Base-by-base conservation (phyloP, 2,888 invertebrate genomes). In the Drosophila sordidula region DNA sequence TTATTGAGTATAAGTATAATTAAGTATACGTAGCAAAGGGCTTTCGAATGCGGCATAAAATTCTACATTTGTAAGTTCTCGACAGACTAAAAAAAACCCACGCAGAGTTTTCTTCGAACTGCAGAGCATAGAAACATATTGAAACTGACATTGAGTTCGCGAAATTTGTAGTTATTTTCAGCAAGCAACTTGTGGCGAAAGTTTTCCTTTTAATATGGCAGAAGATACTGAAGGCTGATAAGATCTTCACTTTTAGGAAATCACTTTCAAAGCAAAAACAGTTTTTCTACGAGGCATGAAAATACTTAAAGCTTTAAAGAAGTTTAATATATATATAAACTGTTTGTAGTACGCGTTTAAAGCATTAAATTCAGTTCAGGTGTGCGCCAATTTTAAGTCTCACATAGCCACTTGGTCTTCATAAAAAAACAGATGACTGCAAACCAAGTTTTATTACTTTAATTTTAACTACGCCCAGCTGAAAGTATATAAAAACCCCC, bases 391-490 rank as follows among this genome's bases (percentile, higher is more conserved):
- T 22, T 3, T 22, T 22, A 22, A 22, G 22, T 22, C 22, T 18
- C 3, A 36, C 16, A 41, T 32, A 26, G 25, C 14, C 50, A 50
- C 18, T 54, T 61, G 29, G 0, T 46, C 29, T 32, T 55, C 26
- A 56, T 68, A 38, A 41, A 45, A 47, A n/a, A 47, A n/a, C 11
- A 38, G 58, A 39, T 63, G 63, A 52, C 41, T 25, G 14, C 29
- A 46, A 26, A 41, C 6, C 58, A 25, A 56, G 42, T 41, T 57
- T 56, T 69, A 74, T 61, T 56, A 54, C 36, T 46, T 59, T 12
- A 64, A 74, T 57, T 57, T 65, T 3, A 50, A 41, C 32, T 47
- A 34, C 45, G 25, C 38, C 18, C 9, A 44, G 39, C n/a, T 8
- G 25, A 38, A 45, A 29, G 62, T 36, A 42, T 47, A 47, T 52